phyloP scores from a whole-genome alignment of 2,888 invertebrate species.

The Patella ulyssiponensis region DNA sequence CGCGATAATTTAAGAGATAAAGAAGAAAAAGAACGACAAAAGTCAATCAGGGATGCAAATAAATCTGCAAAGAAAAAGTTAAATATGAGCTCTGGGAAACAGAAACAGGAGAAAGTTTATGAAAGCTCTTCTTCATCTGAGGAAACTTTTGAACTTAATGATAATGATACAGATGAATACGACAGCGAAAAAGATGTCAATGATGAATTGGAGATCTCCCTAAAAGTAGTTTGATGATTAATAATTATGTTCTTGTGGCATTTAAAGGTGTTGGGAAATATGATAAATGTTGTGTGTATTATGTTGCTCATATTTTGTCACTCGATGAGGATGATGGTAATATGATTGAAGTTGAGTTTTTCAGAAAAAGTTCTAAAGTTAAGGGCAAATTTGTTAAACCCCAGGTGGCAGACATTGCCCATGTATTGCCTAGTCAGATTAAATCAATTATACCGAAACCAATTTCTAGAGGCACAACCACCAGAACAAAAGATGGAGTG shows the following conservation, averaged over 20 bases:
- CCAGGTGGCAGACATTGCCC: background rate
- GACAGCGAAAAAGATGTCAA: background rate
- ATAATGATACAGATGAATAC: background rate
- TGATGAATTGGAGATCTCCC: constrained; percentile 8
- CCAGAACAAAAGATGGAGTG: background rate
- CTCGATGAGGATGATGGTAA: constrained; percentile 1
- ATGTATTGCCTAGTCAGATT: background rate
- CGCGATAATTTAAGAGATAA: background rate
- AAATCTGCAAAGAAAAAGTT: too few species aligned
- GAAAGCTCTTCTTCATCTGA: background rate
- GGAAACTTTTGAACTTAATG: background rate
- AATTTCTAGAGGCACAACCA: background rate
- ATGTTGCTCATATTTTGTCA: background rate
- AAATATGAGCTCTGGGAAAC: background rate
- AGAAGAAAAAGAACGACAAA: background rate
- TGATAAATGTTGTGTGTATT: background rate
- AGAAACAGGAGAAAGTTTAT: background rate
- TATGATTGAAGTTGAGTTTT: background rate
- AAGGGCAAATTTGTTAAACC: constrained; percentile 9
- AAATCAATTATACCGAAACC: background rate
- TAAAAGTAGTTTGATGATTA: background rate
- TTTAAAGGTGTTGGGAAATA: background rate
- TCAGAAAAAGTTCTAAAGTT: constrained; percentile 17
- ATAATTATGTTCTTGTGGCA: background rate
- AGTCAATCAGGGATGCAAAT: too few species aligned